phyloP scores from a whole-genome alignment of 2,113 vertebrate species.

The Leucosticte australis region DNA sequence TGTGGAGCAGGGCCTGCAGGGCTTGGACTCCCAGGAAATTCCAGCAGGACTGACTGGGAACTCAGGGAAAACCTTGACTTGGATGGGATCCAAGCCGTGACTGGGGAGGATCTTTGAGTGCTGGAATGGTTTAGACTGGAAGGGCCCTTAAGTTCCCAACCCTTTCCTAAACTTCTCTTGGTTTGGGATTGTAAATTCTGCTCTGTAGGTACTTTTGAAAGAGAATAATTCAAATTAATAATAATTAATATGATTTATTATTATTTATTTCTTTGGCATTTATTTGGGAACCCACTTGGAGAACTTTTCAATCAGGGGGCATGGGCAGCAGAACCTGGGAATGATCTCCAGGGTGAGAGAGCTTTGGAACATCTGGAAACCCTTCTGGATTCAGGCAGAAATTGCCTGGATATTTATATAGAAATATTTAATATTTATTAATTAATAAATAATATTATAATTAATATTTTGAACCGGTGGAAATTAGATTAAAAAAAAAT shows the following conservation, averaged over 20 bases:
- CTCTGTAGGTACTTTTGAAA: neutral
- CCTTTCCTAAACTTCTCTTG: neutral
- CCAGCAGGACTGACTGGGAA: neutral
- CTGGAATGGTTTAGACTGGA: neutral
- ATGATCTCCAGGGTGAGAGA: neutral
- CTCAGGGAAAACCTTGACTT: neutral
- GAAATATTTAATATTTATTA: neutral
- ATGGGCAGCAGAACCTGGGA: neutral
- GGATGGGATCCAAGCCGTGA: neutral
- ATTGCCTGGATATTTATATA: neutral
- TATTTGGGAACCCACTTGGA: neutral
- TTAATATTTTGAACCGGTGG: neutral
- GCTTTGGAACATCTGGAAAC: neutral
- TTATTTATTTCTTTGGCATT: neutral
- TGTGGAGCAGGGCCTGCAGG: too few relatives aligned
- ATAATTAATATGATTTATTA: neutral
- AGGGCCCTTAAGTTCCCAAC: neutral
- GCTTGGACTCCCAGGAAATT: neutral
- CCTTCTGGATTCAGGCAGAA: neutral
- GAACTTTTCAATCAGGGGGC: rapidly evolving
- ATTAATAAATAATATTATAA: too few relatives aligned
- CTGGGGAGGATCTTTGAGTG: neutral
- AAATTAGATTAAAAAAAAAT: neutral
- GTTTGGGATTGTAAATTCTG: neutral
- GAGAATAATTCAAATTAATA: neutral